Evolutionary conservation across 53 echinoderm and acorn worm genomes (phyloP), one percentile per base, ranked within the genome.

Genomic region (Stichopus horrens): DNA sequence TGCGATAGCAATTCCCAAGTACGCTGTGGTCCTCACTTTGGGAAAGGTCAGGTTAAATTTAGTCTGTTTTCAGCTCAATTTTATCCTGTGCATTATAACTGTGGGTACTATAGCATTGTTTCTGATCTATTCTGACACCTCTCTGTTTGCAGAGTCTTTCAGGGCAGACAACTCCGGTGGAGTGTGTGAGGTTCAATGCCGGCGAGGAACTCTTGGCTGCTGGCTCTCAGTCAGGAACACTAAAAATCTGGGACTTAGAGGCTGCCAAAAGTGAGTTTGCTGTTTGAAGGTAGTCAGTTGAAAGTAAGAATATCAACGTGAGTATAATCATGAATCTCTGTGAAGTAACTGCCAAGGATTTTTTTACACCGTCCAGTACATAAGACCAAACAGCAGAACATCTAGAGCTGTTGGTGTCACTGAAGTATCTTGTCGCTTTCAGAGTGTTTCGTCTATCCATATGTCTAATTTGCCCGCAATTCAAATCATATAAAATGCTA

Each of bases 241-340:
- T 98, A 60, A 98, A 98, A 86, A 94, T 98, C 54, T 98, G 95
- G 92, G 95, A 98, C 86, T 88, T 98, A 78, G 98, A 98, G 83
- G 94, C 95, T 84, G 98, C 98, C 68, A 98, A 98, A 91, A 96
- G 98, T 98, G 89, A 94, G 94, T 92, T 4, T 9, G 59, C 59
- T 2, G 59, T 59, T 59, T 59, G 11, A 59, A 59, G 0, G 8
- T 59, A 9, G 59, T 59, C 2, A 2, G 2, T 37, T 37, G 37
- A 37, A 37, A 37, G 37, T 37, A 37, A 37, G 1, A 37, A 37
- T 37, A 37, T 37, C 37, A 37, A 37, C 37, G 2, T 37, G 37
- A 37, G 37, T 37, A 37, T 37, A 37, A 37, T 37, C 37, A 37
- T 37, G 37, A 37, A 37, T 0, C 37, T 37, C 37, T 37, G 37